Evolutionary conservation across 2,113 vertebrate species (phyloP), one percentile per base, ranked within the genome.

Genomic region (Corvus moneduloides): DNA sequence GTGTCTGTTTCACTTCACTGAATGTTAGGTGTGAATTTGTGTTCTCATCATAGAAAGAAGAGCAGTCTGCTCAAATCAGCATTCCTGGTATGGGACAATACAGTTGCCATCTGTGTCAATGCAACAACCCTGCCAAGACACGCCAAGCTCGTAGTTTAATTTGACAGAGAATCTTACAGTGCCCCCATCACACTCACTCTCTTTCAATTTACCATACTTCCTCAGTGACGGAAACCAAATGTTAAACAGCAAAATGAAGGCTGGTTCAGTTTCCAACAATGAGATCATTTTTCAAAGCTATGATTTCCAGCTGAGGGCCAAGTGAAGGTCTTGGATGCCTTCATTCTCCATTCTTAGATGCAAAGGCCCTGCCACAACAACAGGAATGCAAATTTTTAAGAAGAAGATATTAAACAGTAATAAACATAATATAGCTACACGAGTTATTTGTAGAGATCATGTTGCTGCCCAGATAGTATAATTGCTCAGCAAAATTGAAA

Each of bases 131-230:
- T 33, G 46, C 55, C 7, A 15, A 86, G 59, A 66, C 15, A 48
- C 0, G 1, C 26, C 4, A 9, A 66, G 22, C 12, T 58, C 17
- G 18, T 33, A 1, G 1, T 32, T 85, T 56, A 58, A 49, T 68
- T 80, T 85, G 69, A 78, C 1, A 2, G 43, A 84, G 32, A 67
- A 71, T 59, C 26, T 66, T 76, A 61, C 35, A 61, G 33, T 35
- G 37, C 28, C 52, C 28, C 9, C 24, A 3, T 41, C 52, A 68
- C 11, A 13, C 32, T 77, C 52, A 15, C 19, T 59, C 33, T 55
- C 74, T 84, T 73, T 66, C 52, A 77, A 54, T 74, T 78, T 68
- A 61, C 27, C 32, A 16, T 52, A 64, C 61, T 68, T 86, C 59
- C 61, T 52, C 54, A 89, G 44, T 78, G 41, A 67, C 0, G 0